Base-by-base conservation (phyloP, 1,140 invertebrate genomes). In the Idris sp. region DNA sequence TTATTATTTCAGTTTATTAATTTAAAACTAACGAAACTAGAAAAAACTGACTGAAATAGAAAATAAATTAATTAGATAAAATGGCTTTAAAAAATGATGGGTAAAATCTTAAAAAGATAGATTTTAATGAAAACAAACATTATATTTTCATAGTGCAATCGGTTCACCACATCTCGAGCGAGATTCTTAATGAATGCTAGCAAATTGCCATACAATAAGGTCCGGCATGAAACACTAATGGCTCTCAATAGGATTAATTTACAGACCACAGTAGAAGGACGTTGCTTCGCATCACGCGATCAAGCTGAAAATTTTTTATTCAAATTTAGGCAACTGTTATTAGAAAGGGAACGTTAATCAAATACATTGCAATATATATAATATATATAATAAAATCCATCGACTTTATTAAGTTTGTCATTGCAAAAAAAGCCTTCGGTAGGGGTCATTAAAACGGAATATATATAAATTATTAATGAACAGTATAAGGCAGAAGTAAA, bases 241-340 rank as follows among this genome's bases (percentile, higher is more conserved):
- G 77, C 75, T 80, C 77, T 81, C 80, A 84, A 83, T 80, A 73
- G 78, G 81, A 83, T 79, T 83, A 82, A 82, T 84, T 81, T 61
- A 79, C 33, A 11, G 25, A 11, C 30, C 33, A 9, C 30, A 22
- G 46, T 46, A 44, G 48, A 71, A 61, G 48, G 64, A 74, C 18
- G 61, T 53, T 18, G 36, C 18, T 4, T 22, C 7, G 19, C 30
- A 14, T 13, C 22, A 40, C 36, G 16, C 30, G 31, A 4, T 22
- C 19, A 22, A 40, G 35, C 10, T 43, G 1, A 1, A 33, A 46
- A 28, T n/a, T n/a, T n/a, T n/a, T n/a, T n/a, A n/a, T n/a, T n/a
- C n/a, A n/a, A n/a, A n/a, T n/a, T n/a, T n/a, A n/a, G n/a, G n/a
- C n/a, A n/a, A n/a, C n/a, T n/a, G n/a, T n/a, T n/a, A n/a, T n/a